Conservation (phyloP, 30 jellyfish, hydroid and myxozoan species). For the Aurelia aurita complex sp. Pacific region DNA sequence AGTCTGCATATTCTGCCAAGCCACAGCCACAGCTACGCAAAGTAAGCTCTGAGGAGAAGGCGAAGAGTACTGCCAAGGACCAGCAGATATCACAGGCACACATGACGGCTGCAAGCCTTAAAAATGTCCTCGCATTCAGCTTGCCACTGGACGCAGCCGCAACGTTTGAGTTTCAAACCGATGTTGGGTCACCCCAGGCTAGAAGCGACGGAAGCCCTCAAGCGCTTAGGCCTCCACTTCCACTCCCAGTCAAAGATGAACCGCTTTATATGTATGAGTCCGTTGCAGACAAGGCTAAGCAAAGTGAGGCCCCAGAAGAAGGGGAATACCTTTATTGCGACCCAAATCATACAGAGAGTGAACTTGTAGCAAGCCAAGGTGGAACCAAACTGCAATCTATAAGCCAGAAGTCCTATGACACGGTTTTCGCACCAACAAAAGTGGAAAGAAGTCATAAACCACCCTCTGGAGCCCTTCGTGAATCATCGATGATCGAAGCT, state of each 20-base stretch:
- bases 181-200: background rate
- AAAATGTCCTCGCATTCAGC: slow-evolving; percentile 19
- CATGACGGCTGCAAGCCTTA: background rate
- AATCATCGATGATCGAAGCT: too few species aligned
- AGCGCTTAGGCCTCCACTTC: background rate
- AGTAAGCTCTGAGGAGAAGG: background rate
- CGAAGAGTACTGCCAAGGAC: background rate
- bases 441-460: too few species aligned
- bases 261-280: background rate
- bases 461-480: too few species aligned
- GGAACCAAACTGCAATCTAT: too few species aligned
- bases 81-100: background rate
- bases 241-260: background rate
- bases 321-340: too few species aligned
- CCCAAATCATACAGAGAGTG: too few species aligned
- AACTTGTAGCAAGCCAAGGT: too few species aligned
- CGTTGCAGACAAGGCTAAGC: too few species aligned
- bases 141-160: slow-evolving; percentile 34
- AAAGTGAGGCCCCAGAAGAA: too few species aligned
- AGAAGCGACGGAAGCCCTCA: too few species aligned
- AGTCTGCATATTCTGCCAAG: background rate
- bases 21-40: background rate
- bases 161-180: background rate
- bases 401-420: too few species aligned
- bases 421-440: too few species aligned